phyloP scores from a whole-genome alignment of 2,113 vertebrate genomes.

The Leucoraja erinaceus region DNA sequence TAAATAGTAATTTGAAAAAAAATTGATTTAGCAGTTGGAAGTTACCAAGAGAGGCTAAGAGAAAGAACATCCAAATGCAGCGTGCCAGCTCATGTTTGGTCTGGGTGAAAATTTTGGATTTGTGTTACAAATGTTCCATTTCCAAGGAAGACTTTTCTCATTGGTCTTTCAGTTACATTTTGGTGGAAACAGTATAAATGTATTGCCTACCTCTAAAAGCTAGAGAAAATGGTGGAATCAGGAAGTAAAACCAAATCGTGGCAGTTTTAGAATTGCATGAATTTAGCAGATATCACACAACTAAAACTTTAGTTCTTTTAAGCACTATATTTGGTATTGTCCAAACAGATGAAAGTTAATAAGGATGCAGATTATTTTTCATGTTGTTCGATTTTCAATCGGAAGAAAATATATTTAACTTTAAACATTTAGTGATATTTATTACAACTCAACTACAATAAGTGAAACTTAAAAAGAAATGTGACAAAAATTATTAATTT shows the following conservation, averaged over 20 bases:
- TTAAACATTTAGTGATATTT: not conserved
- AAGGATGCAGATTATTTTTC: not conserved
- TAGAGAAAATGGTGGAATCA: not conserved
- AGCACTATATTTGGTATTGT: not conserved
- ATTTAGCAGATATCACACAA: not conserved
- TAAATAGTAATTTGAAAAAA: not conserved
- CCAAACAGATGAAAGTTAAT: not conserved
- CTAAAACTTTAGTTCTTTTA: not conserved
- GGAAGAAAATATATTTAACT: not conserved
- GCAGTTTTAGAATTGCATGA: not conserved
- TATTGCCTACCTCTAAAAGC: not conserved
- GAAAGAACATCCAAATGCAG: not conserved
- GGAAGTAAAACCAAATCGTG: not conserved
- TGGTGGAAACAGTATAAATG: not conserved
- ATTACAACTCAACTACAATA: not conserved
- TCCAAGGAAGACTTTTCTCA: not conserved
- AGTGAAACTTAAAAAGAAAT: not conserved
- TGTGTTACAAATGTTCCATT: not conserved
- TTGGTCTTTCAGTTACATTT: not conserved
- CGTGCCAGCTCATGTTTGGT: not conserved
- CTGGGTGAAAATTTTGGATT: not conserved
- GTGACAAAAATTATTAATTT: not conserved
- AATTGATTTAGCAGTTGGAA: not conserved
- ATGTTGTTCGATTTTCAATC: conserved; percentile 12
- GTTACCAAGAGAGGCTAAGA: not conserved